Percentiles rank a stretch among this genome's conserved stretches.
These are phyloP conservation scores for Vandiemenella viatica DNA, from an alignment of 2,888 invertebrate genomes.

Conservation along the genomic window DNA sequence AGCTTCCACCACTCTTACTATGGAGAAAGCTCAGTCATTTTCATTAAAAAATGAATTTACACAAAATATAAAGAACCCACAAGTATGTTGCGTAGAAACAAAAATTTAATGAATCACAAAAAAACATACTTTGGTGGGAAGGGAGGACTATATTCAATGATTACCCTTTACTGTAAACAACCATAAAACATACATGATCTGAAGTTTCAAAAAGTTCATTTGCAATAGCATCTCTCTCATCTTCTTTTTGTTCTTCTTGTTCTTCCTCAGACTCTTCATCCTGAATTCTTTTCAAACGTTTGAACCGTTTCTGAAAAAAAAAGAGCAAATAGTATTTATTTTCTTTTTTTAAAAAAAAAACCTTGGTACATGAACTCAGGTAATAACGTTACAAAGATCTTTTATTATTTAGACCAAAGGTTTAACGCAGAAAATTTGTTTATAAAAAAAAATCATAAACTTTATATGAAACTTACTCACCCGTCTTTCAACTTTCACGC, in stretches of 20 bases:
- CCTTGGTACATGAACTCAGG: neutral
- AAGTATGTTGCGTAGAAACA: too few species aligned
- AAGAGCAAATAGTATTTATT: slow-evolving; percentile 13
- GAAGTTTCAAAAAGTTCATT: slow-evolving; percentile 77
- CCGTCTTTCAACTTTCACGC: slow-evolving; percentile 80
- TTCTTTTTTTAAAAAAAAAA: neutral
- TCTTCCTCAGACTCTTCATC: slow-evolving; percentile 87
- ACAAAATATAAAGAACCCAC: too few species aligned
- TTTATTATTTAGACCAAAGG: neutral
- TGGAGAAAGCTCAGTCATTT: too few species aligned
- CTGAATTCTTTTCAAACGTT: slow-evolving; percentile 64
- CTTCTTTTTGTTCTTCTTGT: slow-evolving; percentile 59
- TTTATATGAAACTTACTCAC: slow-evolving; percentile 35
- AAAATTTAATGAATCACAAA: too few species aligned
- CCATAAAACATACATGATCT: slow-evolving; percentile 53
- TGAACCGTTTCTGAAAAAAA: slow-evolving; percentile 60
- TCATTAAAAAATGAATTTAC: too few species aligned
- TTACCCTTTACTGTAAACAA: too few species aligned
- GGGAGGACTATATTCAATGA: too few species aligned
- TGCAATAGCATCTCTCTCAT: slow-evolving; percentile 76
- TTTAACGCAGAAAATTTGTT: neutral
- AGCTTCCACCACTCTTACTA: too few species aligned
- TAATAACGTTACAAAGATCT: neutral
- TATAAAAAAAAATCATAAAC: neutral
- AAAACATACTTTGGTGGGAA: too few species aligned